Conservation (phyloP, 2,113 vertebrate species). For the Vidua macroura region DNA sequence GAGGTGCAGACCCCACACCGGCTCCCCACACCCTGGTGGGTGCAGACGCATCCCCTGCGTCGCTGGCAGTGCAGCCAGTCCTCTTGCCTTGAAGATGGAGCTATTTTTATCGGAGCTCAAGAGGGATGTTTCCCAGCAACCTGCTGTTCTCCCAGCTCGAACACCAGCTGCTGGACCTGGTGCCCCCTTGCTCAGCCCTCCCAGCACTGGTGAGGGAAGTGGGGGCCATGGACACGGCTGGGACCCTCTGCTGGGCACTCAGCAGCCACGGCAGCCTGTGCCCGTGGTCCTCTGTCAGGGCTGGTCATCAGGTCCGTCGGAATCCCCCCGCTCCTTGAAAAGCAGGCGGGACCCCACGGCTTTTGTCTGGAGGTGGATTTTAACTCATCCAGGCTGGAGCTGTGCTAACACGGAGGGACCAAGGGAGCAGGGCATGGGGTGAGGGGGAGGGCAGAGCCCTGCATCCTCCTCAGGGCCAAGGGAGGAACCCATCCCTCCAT, state of each 20-base stretch:
- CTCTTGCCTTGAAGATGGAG: constrained; percentile 30
- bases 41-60: background rate
- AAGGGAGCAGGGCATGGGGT: background rate
- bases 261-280: background rate
- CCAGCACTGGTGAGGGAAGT: background rate
- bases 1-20: rapidly evolving
- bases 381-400: background rate
- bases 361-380: background rate
- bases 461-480: background rate
- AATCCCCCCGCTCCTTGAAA: background rate
- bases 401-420: background rate
- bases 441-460: background rate
- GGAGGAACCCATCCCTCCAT: background rate
- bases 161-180: background rate
- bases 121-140: constrained; percentile 67
- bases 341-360: background rate
- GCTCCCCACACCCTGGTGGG: background rate
- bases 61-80: background rate
- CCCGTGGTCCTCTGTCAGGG: rapidly evolving
- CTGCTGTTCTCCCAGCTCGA: constrained; percentile 24
- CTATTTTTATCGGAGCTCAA: constrained; percentile 65
- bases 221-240: rapidly evolving
- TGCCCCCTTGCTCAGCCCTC: background rate
- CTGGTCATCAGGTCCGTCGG: background rate
- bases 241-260: background rate